Evolutionary conservation across 2,888 invertebrate species (phyloP).

Genomic region (Esperia sulphurella): DNA sequence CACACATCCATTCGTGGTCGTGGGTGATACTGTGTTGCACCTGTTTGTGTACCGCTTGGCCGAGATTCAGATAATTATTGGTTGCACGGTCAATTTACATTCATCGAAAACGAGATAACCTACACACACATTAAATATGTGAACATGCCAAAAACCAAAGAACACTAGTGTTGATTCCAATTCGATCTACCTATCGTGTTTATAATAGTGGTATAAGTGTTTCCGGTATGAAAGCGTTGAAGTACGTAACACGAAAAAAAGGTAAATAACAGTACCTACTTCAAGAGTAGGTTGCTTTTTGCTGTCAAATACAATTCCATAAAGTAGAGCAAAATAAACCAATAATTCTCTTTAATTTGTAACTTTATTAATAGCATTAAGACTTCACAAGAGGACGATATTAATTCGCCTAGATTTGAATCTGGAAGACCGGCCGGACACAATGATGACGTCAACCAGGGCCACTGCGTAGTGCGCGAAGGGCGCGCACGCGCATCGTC

Average conservation of each 20-base stretch:
- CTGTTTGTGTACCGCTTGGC: constrained; percentile 5
- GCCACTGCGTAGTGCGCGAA: constrained; percentile 6
- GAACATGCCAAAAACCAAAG: constrained; percentile 2
- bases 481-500: constrained; percentile 10
- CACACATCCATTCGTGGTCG: background rate
- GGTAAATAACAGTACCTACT: too few relatives aligned
- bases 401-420: too few relatives aligned
- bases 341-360: too few relatives aligned
- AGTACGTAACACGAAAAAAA: too few relatives aligned
- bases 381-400: too few relatives aligned
- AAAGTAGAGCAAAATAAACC: too few relatives aligned
- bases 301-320: too few relatives aligned
- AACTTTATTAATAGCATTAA: too few relatives aligned
- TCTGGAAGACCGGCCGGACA: background rate
- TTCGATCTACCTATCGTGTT: background rate
- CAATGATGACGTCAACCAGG: background rate
- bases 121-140: constrained; percentile 2
- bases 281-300: too few relatives aligned
- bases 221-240: too few relatives aligned
- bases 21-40: background rate
- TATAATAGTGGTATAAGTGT: background rate
- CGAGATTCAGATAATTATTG: background rate
- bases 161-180: background rate
- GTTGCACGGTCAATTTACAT: background rate
- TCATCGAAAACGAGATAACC: background rate